These are phyloP conservation scores for Eumerus sabulonum DNA, from an alignment of 2,888 invertebrate species.

Conservation along the genomic window DNA sequence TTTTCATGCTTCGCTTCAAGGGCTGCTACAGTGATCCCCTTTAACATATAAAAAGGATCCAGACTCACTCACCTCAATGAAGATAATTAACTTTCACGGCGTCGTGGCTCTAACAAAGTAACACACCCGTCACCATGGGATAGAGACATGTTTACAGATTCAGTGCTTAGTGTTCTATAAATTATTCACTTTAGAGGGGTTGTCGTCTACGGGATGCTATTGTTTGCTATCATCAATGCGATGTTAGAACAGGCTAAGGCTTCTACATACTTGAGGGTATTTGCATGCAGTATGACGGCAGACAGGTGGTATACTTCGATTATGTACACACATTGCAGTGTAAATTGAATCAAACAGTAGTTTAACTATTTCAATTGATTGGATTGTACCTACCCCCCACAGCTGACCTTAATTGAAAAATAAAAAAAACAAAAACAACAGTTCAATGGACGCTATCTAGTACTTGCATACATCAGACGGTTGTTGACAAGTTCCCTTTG, in stretches of 20 bases:
- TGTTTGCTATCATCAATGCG: background rate
- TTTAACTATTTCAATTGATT: slow-evolving; percentile 31
- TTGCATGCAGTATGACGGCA: slow-evolving; percentile 24
- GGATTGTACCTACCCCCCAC: no score
- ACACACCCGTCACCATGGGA: background rate
- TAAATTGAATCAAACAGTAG: slow-evolving; percentile 7
- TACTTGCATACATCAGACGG: no score
- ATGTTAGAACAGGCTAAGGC: no score
- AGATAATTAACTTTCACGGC: slow-evolving; percentile 22
- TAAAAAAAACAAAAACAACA: no score
- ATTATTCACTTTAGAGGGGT: slow-evolving; percentile 19
- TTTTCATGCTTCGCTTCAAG: no score
- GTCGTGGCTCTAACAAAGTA: background rate
- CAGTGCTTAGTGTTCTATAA: slow-evolving; percentile 22
- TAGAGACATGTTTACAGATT: background rate
- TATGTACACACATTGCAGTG: slow-evolving; percentile 27
- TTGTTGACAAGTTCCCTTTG: no score
- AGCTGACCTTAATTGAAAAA: no score
- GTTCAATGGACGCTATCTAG: no score
- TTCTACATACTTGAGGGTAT: no score
- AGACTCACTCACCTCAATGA: background rate
- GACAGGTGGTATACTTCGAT: slow-evolving; percentile 23
- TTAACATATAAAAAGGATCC: no score
- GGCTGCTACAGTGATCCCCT: background rate
- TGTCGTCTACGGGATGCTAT: background rate